Evolutionary conservation across 2,888 invertebrate species (phyloP).

Genomic region (Mythimna albipuncta): DNA sequence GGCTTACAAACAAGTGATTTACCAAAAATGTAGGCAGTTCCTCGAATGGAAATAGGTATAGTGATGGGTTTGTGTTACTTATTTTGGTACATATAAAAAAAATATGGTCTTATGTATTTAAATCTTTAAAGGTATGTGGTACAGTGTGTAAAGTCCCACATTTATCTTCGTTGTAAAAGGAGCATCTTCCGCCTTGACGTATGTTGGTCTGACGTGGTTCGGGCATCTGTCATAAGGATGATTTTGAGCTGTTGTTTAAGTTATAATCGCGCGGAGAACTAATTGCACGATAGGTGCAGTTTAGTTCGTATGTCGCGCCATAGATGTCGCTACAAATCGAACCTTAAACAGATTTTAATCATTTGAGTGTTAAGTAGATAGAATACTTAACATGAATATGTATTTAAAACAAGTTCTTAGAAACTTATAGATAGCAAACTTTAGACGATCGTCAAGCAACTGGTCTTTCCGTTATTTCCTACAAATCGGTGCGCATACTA

Average conservation of each 20-base stretch:
- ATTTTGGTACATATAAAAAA: not conserved
- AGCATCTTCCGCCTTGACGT: too few relatives aligned
- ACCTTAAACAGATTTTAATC: not conserved
- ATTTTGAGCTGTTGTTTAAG: too few relatives aligned
- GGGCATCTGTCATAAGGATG: too few relatives aligned
- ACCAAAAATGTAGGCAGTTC: not conserved
- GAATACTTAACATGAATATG: slow-evolving; percentile 29
- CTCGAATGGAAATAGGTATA: not conserved
- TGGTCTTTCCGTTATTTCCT: slow-evolving; percentile 87
- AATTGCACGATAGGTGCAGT: too few relatives aligned
- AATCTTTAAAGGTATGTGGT: too few relatives aligned
- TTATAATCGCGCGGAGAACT: too few relatives aligned
- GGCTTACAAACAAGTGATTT: too few relatives aligned
- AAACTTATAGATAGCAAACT: slow-evolving; percentile 54
- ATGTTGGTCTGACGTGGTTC: too few relatives aligned
- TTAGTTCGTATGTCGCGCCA: too few relatives aligned
- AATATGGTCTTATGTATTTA: not conserved
- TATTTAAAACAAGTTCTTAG: slow-evolving; percentile 39
- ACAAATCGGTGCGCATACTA: slow-evolving; percentile 83
- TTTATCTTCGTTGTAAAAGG: too few relatives aligned
- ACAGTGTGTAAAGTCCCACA: too few relatives aligned
- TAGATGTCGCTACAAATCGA: too few relatives aligned
- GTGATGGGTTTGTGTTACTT: not conserved
- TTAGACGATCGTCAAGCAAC: slow-evolving; percentile 74
- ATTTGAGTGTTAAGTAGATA: not conserved